Conservation (phyloP, 1,140 invertebrate species). For the Chionoecetes opilio region DNA sequence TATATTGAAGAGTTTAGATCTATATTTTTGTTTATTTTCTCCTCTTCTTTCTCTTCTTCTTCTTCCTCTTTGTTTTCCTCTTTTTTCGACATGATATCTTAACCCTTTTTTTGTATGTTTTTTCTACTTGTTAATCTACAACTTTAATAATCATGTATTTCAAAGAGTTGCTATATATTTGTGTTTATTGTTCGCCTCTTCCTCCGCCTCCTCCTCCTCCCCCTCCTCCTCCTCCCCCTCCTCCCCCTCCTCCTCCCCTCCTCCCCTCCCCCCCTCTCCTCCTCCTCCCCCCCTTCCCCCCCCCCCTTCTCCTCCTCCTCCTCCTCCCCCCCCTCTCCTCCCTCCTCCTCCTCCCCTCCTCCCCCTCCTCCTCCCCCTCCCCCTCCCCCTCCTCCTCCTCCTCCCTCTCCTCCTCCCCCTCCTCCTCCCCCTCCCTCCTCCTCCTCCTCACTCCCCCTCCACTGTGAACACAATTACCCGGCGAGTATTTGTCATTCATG, state of each 20-base stretch:
- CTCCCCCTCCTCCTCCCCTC: neutral
- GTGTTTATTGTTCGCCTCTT: no score
- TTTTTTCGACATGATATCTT: no score
- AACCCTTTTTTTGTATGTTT: no score
- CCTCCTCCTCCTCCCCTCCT: neutral
- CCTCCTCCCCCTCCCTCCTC: neutral
- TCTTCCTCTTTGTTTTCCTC: neutral
- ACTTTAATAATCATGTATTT: no score
- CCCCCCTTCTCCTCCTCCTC: no score
- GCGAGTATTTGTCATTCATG: conserved; percentile 70
- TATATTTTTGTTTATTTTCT: no score
- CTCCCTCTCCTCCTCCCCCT: neutral
- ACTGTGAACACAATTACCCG: conserved; percentile 65
- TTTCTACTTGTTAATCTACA: no score
- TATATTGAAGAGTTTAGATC: no score
- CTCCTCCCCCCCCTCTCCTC: neutral
- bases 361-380: neutral
- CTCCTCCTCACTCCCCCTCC: neutral
- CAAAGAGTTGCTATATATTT: no score
- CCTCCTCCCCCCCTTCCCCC: neutral
- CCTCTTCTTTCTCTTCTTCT: neutral
- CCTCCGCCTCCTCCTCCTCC: no score
- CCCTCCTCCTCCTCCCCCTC: neutral
- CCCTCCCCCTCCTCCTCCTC: neutral
- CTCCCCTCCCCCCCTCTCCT: neutral